A percentile compares a stretch with the other conserved stretches of the same genome.
Conservation (phyloP, 92 coral and sea anemone species). For the Epizoanthus illoricatus region DNA sequence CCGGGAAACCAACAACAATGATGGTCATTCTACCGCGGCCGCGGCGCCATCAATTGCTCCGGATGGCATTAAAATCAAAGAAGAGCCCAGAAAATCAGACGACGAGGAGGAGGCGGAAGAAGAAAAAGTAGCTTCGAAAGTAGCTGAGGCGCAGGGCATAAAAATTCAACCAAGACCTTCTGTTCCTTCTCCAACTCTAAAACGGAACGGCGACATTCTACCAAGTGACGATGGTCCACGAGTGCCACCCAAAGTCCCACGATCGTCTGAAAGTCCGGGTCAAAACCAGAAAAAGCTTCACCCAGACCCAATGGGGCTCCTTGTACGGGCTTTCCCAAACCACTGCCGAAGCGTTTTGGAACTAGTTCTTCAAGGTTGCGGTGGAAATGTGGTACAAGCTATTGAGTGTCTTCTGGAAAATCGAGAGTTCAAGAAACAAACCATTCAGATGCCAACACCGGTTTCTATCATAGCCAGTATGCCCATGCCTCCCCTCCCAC, state of each 20-base stretch:
- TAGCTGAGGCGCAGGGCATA: neutral
- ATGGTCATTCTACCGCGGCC: constrained; percentile 31
- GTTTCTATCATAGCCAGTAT: constrained; percentile 59
- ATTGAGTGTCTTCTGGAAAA: constrained; percentile 90
- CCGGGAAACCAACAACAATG: constrained; percentile 31
- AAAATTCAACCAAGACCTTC: neutral
- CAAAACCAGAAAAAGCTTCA: constrained; percentile 67
- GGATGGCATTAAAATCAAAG: constrained; percentile 34
- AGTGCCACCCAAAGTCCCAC: constrained; percentile 60
- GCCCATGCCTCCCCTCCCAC: constrained; percentile 55
- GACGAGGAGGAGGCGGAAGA: constrained; percentile 41
- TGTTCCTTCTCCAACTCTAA: constrained; percentile 29
- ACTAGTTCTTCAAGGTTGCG: constrained; percentile 93
- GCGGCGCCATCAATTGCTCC: constrained; percentile 56
- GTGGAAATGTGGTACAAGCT: constrained; percentile 97
- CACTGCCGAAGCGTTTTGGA: constrained; percentile 94
- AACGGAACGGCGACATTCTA: constrained; percentile 56
- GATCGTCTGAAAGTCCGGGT: constrained; percentile 73
- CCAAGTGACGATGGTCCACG: constrained; percentile 50
- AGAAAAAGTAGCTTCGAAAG: constrained; percentile 52
- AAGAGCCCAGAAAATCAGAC: constrained; percentile 36
- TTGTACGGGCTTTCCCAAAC: constrained; percentile 88
- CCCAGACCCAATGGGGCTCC: constrained; percentile 87
- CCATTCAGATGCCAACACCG: constrained; percentile 69
- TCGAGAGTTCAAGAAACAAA: constrained; percentile 73